Percentiles rank a stretch among this genome's conserved stretches.
These are phyloP conservation scores for Tetramorium simillimum DNA, from an alignment of 1,140 invertebrate species.

Conservation along the genomic window DNA sequence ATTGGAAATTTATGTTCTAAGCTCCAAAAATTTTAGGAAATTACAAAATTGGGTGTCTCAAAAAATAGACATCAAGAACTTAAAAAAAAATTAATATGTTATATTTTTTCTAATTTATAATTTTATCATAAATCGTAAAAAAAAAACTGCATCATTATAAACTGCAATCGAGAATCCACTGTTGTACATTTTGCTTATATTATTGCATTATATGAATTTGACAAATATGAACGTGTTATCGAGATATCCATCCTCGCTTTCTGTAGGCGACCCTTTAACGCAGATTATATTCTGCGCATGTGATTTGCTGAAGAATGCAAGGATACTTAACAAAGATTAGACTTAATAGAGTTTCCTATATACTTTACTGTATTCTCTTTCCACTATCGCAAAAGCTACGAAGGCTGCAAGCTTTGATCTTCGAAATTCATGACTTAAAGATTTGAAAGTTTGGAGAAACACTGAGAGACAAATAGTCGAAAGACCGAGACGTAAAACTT, in stretches of 20 bases:
- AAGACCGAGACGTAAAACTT: not conserved
- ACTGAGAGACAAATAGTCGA: not conserved
- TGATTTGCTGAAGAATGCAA: slow-evolving; percentile 17
- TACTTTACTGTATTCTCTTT: not conserved
- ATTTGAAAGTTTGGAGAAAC: slow-evolving; percentile 8
- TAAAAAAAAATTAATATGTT: not conserved
- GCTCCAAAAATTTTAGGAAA: slow-evolving; percentile 1
- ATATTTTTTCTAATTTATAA: not conserved
- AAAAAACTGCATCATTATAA: not conserved
- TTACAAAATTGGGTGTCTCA: not conserved
- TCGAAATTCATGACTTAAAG: not conserved
- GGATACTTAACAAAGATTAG: slow-evolving; percentile 31
- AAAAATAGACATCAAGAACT: not conserved
- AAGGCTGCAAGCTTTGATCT: not conserved
- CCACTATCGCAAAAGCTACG: not conserved
- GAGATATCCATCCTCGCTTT: slow-evolving; percentile 13
- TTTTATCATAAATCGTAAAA: not conserved
- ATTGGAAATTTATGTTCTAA: not conserved
- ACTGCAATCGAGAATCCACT: slow-evolving; percentile 22
- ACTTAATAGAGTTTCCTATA: slow-evolving; percentile 8
- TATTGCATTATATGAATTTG: not conserved
- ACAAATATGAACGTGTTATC: not conserved
- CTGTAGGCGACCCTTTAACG: not conserved
- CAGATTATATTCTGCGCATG: not conserved
- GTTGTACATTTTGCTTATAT: not conserved